These are phyloP conservation scores for Beroe forskalii DNA, from an alignment of 37 sponge, comb jelly and placozoan genomes.

Conservation along the genomic window DNA sequence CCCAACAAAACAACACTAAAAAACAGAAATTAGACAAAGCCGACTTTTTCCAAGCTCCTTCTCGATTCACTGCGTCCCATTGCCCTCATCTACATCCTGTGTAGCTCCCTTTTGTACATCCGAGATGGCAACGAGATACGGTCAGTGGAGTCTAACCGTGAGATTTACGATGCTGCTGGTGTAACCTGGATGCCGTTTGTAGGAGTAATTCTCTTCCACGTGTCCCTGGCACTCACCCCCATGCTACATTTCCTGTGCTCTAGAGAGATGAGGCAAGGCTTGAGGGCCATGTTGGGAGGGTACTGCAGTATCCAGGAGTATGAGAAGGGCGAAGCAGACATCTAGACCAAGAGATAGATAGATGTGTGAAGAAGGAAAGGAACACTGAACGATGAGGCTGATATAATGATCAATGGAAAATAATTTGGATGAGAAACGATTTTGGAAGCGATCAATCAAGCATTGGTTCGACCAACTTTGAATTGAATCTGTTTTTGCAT, in stretches of 20 bases:
- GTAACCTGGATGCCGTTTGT: not conserved
- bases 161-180: not conserved
- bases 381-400: no score
- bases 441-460: no score
- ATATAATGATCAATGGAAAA: no score
- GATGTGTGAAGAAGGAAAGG: no score
- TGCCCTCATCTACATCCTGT: not conserved
- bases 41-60: no score
- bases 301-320: not conserved
- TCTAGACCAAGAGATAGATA: no score
- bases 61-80: slow-evolving; percentile 34
- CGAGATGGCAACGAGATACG: not conserved
- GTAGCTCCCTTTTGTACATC: not conserved
- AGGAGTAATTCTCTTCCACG: not conserved
- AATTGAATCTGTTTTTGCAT: no score
- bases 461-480: no score
- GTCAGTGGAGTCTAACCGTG: not conserved
- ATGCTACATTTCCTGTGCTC: slow-evolving; percentile 21
- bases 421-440: no score
- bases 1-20: no score
- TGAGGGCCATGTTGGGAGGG: not conserved
- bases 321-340: no score
- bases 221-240: slow-evolving; percentile 12
- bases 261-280: slow-evolving; percentile 5
- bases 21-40: no score